These are phyloP conservation scores for Felis chaus DNA, from an alignment of 2,113 vertebrate genomes.

Conservation along the genomic window DNA sequence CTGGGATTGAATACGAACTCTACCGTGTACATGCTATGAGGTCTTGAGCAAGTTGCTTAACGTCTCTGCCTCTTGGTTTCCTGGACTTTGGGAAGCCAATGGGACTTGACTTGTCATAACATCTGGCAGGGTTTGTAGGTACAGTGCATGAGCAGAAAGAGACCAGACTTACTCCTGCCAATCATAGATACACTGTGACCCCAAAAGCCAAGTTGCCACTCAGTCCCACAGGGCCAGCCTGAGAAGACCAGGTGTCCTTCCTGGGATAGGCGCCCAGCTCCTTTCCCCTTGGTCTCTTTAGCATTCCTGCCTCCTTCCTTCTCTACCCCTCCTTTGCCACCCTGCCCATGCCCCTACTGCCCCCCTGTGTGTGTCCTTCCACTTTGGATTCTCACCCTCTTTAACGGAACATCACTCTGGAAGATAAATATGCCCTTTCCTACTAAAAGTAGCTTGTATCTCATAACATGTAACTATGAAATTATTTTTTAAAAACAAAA, in stretches of 20 bases:
- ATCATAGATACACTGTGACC: not conserved
- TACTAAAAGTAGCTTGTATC: not conserved
- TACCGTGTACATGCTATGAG: fast-evolving
- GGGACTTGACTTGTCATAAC: too few relatives aligned
- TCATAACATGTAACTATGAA: not conserved
- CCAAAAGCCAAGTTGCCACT: not conserved
- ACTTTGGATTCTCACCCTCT: not conserved
- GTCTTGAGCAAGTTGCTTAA: not conserved
- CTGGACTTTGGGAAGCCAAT: not conserved
- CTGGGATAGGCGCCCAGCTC: too few relatives aligned
- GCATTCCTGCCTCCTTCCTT: not conserved
- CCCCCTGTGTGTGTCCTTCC: not conserved
- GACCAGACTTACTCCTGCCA: not conserved
- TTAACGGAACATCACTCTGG: not conserved
- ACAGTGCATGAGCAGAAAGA: not conserved
- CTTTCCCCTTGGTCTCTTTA: not conserved
- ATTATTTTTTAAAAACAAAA: not conserved
- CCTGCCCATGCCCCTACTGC: fast-evolving
- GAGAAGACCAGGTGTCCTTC: not conserved
- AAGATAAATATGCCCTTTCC: not conserved
- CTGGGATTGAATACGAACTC: not conserved
- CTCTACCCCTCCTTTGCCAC: not conserved
- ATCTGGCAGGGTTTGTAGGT: not conserved
- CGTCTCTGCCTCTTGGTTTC: not conserved
- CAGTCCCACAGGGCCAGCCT: not conserved